Percentiles rank a stretch among this genome's conserved stretches.
These are phyloP conservation scores for Neodon shergylaensis DNA, from an alignment of 2,113 vertebrate genomes.

Conservation along the genomic window DNA sequence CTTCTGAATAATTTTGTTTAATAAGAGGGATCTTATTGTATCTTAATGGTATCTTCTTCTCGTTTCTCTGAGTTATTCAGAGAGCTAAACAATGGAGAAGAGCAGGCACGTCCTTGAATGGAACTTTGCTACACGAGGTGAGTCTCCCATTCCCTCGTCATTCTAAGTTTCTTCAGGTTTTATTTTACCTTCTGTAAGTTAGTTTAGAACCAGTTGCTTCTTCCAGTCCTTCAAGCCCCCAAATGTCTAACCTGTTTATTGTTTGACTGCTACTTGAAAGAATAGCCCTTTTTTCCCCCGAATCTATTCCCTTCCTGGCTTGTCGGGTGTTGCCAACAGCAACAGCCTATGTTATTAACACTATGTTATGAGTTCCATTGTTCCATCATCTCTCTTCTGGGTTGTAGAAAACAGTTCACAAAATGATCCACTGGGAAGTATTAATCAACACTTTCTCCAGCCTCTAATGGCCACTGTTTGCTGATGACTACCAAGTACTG, in stretches of 20 bases:
- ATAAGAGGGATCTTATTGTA: background rate
- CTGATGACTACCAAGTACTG: background rate
- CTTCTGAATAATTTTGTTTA: background rate
- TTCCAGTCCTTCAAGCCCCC: background rate
- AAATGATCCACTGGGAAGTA: background rate
- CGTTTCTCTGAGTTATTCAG: background rate
- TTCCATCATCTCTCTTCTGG: constrained; percentile 3
- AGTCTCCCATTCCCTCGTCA: background rate
- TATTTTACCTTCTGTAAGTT: background rate
- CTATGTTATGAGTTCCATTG: background rate
- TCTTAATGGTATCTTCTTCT: background rate
- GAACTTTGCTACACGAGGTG: background rate
- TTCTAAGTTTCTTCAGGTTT: background rate
- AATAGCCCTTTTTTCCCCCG: background rate
- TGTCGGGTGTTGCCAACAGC: constrained; percentile 29
- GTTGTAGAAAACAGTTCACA: background rate
- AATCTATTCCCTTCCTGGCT: constrained; percentile 30
- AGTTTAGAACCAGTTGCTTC: background rate
- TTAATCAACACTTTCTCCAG: background rate
- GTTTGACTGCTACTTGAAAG: background rate
- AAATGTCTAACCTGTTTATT: background rate
- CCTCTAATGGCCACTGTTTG: background rate
- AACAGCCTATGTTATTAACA: constrained; percentile 10
- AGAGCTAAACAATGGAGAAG: background rate
- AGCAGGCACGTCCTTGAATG: background rate